Conservation (phyloP, 2,888 invertebrate genomes). For the Athetis lepigone region DNA sequence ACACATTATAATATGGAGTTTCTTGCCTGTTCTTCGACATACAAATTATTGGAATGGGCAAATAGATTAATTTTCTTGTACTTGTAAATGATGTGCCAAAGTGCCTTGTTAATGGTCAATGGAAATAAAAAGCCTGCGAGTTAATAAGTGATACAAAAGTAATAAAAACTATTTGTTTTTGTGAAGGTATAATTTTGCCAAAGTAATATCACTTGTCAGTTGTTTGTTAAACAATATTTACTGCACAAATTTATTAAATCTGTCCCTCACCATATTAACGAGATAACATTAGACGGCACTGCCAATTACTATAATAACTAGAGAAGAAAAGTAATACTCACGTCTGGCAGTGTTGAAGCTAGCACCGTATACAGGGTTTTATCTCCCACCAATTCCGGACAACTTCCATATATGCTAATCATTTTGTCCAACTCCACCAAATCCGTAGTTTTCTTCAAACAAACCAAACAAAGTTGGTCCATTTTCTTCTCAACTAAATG, state of each 20-base stretch:
- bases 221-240: neutral
- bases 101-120: too few species aligned
- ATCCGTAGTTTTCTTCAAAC: conserved; percentile 72
- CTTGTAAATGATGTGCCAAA: too few species aligned
- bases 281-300: neutral
- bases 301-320: neutral
- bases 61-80: too few species aligned
- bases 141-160: too few species aligned
- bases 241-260: neutral
- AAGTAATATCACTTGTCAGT: neutral
- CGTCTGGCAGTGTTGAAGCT: conserved; percentile 79
- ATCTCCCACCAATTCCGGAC: conserved; percentile 79
- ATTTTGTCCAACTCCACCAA: conserved; percentile 74
- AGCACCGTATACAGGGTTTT: conserved; percentile 75
- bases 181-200: neutral
- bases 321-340: conserved; percentile 69
- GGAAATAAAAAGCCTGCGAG: too few species aligned
- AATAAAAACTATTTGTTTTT: neutral
- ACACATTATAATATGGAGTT: neutral
- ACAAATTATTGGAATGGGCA: too few species aligned
- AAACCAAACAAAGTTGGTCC: conserved; percentile 78
- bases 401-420: conserved; percentile 80
- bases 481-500: conserved; percentile 77
- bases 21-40: too few species aligned
- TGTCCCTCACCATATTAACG: too few species aligned